These are phyloP conservation scores for Drosophila kambysellisi DNA, from an alignment of 2,888 invertebrate genomes.

Conservation along the genomic window DNA sequence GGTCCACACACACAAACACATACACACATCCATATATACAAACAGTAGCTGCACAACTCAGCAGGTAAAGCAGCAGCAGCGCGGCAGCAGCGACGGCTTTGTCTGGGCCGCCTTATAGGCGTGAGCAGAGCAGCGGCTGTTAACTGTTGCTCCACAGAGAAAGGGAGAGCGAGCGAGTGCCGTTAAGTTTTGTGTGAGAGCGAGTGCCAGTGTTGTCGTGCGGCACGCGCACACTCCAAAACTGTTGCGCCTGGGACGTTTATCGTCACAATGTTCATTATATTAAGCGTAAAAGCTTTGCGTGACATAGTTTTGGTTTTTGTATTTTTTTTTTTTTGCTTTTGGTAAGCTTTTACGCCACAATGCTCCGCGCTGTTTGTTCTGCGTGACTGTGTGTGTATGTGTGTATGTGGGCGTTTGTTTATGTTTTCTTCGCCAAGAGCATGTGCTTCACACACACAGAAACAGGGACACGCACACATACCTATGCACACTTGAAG, in stretches of 20 bases:
- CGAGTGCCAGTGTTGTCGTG: slow-evolving; percentile 67
- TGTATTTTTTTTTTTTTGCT: slow-evolving; percentile 26
- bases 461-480: slow-evolving; percentile 13
- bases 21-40: not conserved
- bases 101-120: slow-evolving; percentile 65
- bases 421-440: slow-evolving; percentile 69
- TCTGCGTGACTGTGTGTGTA: slow-evolving; percentile 16
- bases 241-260: slow-evolving; percentile 67
- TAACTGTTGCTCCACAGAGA: slow-evolving; percentile 70
- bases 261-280: slow-evolving; percentile 48
- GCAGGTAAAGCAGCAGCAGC: slow-evolving; percentile 54
- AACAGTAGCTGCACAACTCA: slow-evolving; percentile 9
- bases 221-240: slow-evolving; percentile 48
- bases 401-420: slow-evolving; percentile 67
- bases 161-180: slow-evolving; percentile 8
- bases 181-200: slow-evolving; percentile 4
- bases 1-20: slow-evolving; percentile 47
- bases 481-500: slow-evolving; percentile 44
- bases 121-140: slow-evolving; percentile 42
- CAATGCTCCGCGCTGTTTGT: not conserved
- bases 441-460: slow-evolving; percentile 65
- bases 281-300: slow-evolving; percentile 66
- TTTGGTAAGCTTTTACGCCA: slow-evolving; percentile 67
- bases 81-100: slow-evolving; percentile 53
- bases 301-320: slow-evolving; percentile 66